These are phyloP conservation scores for Plecotus auritus DNA, from an alignment of 2,113 vertebrate species.

Conservation along the genomic window DNA sequence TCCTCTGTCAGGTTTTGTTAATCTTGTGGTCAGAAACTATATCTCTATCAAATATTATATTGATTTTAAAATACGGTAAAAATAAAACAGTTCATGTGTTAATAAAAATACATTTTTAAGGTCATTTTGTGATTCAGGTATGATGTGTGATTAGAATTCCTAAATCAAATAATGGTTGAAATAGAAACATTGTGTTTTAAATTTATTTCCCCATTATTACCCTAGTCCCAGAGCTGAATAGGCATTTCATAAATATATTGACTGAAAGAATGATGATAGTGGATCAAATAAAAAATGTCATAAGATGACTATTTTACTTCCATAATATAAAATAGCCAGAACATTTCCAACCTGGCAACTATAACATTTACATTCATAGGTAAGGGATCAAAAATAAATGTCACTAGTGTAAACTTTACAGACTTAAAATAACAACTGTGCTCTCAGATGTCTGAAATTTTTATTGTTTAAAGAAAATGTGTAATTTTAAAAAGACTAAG, in stretches of 20 bases:
- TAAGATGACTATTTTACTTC: background rate
- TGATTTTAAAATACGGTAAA: background rate
- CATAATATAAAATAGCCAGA: background rate
- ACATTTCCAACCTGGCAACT: background rate
- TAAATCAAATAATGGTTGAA: background rate
- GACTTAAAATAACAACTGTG: background rate
- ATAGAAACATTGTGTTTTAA: background rate
- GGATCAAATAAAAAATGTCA: background rate
- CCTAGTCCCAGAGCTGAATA: background rate
- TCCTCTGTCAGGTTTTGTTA: background rate
- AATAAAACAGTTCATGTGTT: background rate
- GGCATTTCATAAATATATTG: background rate
- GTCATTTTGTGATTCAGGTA: background rate
- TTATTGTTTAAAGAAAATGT: background rate
- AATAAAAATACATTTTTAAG: background rate
- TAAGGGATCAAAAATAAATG: background rate
- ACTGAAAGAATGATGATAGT: background rate
- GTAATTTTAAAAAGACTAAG: background rate
- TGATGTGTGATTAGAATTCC: background rate
- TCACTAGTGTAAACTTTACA: background rate
- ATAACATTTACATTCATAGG: background rate
- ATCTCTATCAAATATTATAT: background rate
- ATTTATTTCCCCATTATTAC: background rate
- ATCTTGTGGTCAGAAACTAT: background rate
- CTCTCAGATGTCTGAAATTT: background rate